Evolutionary conservation across 2,888 invertebrate species (phyloP).

Genomic region (Stenotaenia linearis): DNA sequence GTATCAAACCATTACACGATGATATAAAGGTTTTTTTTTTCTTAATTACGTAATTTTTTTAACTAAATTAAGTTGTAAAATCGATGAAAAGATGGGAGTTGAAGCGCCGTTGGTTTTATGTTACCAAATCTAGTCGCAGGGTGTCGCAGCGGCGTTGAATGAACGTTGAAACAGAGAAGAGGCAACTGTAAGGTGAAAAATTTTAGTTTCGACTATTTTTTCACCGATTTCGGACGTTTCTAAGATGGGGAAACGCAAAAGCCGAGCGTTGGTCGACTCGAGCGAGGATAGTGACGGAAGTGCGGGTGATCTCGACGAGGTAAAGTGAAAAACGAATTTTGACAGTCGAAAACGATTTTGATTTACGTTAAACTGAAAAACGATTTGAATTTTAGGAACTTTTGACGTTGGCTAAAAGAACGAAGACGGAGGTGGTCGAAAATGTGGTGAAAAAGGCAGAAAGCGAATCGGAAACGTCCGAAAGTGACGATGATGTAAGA

Average conservation of each 20-base stretch:
- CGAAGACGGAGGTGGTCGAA: constrained; percentile 49
- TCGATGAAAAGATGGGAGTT: no score
- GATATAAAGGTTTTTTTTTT: no score
- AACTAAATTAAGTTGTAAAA: no score
- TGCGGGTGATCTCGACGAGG: constrained; percentile 75
- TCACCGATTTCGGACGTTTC: neutral
- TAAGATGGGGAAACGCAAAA: constrained; percentile 60
- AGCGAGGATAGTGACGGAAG: constrained; percentile 56
- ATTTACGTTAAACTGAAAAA: neutral
- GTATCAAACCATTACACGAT: no score
- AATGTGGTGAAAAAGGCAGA: constrained; percentile 15
- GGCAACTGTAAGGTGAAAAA: neutral
- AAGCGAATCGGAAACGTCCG: constrained; percentile 52
- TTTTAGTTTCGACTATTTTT: neutral
- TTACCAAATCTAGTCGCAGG: no score
- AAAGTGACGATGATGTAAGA: constrained; percentile 51
- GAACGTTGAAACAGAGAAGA: no score
- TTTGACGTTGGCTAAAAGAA: constrained; percentile 72
- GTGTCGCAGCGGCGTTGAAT: no score
- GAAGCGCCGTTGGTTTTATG: no score
- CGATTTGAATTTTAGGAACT: constrained; percentile 59
- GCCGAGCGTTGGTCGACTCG: constrained; percentile 68
- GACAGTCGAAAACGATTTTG: neutral
- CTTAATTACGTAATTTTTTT: no score
- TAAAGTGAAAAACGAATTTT: constrained; percentile 52